A percentile compares a stretch with the other conserved stretches of the same genome.
These are phyloP conservation scores for Mormyrus iriodes DNA, from an alignment of 2,113 vertebrate species.

Conservation along the genomic window DNA sequence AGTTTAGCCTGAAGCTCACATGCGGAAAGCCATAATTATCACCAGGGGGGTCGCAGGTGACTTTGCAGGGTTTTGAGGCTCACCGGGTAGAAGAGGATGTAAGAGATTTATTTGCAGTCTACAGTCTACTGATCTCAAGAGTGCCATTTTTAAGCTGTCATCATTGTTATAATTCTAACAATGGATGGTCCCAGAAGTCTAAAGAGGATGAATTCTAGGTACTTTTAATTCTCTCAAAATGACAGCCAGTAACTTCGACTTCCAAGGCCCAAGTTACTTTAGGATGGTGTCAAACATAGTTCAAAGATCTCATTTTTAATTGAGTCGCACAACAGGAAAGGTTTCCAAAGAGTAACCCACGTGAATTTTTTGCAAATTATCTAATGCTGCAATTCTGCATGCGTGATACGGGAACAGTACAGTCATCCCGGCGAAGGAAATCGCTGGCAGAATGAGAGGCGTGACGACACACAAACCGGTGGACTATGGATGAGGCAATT, in stretches of 20 bases:
- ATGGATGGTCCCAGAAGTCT: not conserved
- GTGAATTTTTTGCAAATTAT: not conserved
- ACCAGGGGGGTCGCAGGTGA: not conserved
- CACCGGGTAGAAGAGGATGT: not conserved
- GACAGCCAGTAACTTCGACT: slow-evolving; percentile 3
- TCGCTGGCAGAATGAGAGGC: not conserved
- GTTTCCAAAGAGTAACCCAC: not conserved
- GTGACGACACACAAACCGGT: not conserved
- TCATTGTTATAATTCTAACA: not conserved
- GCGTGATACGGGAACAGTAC: not conserved
- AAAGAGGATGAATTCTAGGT: not conserved
- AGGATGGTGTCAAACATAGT: not conserved
- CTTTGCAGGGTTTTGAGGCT: not conserved
- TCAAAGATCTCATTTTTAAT: slow-evolving; percentile 10
- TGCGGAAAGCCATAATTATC: not conserved
- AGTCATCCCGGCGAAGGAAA: not conserved
- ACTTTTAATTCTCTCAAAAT: not conserved
- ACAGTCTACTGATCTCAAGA: not conserved
- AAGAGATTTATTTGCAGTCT: slow-evolving; percentile 13
- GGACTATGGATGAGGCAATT: not conserved
- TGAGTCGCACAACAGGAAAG: not conserved
- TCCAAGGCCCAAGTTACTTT: not conserved
- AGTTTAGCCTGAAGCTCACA: not conserved
- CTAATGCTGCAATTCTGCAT: not conserved
- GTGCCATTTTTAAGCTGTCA: slow-evolving; percentile 14